phyloP scores from a whole-genome alignment of 2,888 invertebrate species.

The Cephus nigrinus region DNA sequence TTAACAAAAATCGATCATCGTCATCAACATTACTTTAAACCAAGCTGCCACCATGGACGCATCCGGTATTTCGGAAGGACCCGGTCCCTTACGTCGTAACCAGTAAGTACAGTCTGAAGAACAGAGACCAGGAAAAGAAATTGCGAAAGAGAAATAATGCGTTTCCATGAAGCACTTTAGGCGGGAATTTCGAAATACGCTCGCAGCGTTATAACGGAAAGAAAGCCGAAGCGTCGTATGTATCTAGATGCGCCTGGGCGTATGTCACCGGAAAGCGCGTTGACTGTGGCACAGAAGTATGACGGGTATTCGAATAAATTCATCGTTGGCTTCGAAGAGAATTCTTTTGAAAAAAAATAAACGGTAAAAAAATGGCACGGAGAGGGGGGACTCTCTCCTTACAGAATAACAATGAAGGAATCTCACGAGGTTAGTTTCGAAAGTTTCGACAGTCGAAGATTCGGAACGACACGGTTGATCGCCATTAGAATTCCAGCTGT shows the following conservation, averaged over 20 bases:
- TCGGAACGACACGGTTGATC: not conserved
- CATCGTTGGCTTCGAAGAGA: not conserved
- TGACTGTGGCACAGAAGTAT: not conserved
- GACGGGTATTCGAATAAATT: not conserved
- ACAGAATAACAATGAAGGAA: constrained; percentile 30
- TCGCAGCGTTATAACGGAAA: constrained; percentile 30
- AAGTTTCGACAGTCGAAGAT: not conserved
- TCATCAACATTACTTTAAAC: not conserved
- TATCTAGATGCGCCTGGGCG: not conserved
- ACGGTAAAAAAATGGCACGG: not conserved
- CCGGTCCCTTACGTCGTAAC: not conserved
- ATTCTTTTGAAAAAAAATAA: not conserved
- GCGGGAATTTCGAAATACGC: constrained; percentile 1
- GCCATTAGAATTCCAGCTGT: not conserved
- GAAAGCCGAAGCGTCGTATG: not conserved
- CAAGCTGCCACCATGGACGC: not conserved
- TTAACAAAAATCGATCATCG: not conserved
- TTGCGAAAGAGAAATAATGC: not conserved
- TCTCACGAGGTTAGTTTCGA: constrained; percentile 5
- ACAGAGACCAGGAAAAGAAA: not conserved
- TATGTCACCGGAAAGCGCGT: not conserved
- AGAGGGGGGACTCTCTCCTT: not conserved
- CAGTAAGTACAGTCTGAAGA: not conserved
- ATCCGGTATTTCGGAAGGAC: constrained; percentile 4
- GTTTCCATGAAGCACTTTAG: not conserved